Evolutionary conservation across 2,797 vertebrate genomes (phyloP).

Genomic region (Amblyopsis hoosieri): DNA sequence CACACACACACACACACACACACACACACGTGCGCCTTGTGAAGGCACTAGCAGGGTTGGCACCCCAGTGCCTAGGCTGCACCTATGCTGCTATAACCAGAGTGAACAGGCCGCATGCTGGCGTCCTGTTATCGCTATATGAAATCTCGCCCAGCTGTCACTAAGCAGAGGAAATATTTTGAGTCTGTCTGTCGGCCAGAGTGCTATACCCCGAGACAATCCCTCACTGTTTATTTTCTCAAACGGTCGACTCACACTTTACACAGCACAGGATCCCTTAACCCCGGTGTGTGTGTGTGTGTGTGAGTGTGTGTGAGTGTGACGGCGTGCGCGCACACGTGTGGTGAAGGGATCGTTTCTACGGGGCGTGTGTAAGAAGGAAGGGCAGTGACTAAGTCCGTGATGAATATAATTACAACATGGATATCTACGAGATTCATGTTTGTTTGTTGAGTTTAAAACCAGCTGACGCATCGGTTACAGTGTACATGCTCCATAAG

Average conservation of each 20-base stretch:
- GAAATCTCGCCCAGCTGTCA: constrained; percentile 77
- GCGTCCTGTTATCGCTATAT: constrained; percentile 72
- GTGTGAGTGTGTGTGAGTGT: constrained; percentile 23
- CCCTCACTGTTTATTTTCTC: constrained; percentile 77
- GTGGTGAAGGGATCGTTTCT: constrained; percentile 45
- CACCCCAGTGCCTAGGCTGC: constrained; percentile 40
- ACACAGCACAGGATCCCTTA: constrained; percentile 63
- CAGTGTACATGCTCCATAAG: constrained; percentile 19
- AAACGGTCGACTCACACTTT: constrained; percentile 74
- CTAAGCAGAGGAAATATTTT: constrained; percentile 71
- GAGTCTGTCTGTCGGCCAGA: constrained; percentile 70
- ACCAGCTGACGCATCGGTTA: constrained; percentile 11
- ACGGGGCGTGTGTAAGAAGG: constrained; percentile 30
- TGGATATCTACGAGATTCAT: constrained; percentile 49
- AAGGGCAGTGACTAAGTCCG: constrained; percentile 45
- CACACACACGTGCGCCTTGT: constrained; percentile 26
- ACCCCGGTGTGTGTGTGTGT: constrained; percentile 43
- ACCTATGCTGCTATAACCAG: constrained; percentile 42
- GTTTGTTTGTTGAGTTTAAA: constrained; percentile 65
- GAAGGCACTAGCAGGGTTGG: constrained; percentile 36
- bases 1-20: constrained; percentile 18
- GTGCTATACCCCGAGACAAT: constrained; percentile 73
- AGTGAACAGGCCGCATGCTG: constrained; percentile 55
- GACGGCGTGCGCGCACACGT: constrained; percentile 1
- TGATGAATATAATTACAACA: constrained; percentile 65